Evolutionary conservation across 23 tunicate species (phyloP), one percentile per base, ranked within the genome.

Genomic region (Phallusia fumigata): DNA sequence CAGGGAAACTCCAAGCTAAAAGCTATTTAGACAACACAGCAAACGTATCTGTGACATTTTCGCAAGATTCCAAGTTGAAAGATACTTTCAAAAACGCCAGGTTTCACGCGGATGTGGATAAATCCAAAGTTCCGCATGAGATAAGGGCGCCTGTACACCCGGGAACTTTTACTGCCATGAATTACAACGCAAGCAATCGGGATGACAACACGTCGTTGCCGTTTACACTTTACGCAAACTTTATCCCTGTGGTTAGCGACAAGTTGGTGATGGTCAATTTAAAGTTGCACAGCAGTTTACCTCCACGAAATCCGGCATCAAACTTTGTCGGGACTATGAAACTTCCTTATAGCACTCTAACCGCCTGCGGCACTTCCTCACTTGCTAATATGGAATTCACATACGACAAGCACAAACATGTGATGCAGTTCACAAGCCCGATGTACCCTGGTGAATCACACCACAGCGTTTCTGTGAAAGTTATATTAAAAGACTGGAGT

Each of bases 401-500:
- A 12, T 75, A 30, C 36, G 88, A 85, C 65, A 65, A 69, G 19
- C 26, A 65, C 13, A 18, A 24, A 1, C 64, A 36, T 65, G 83
- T 77, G 44, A 77, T 45, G n/a, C 47, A 30, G 21, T 85, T 85
- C 34, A 78, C 31, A 0, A 28, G 83, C 30, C 83, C 88, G 0
- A 0, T 85, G 65, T 85, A 77, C 65, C 88, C 88, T 16, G 88
- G 88, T 0, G 50, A 64, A 8, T 85, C 88, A 0, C 83, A 85
- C 35, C 88, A 85, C 33, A 78, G 74, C 21, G 65, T 85, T 13
- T 19, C 33, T 18, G 47, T 58, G 0, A 65, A 85, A 69, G 36
- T 85, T 0, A 15, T 65, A 33, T 12, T 85, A 15, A 77, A 81
- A 2, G 53, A 81, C 6, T 85, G 88, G 88, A 78, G 83, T 0